Conservation (phyloP, 2,113 vertebrate genomes). For the Numida meleagris region DNA sequence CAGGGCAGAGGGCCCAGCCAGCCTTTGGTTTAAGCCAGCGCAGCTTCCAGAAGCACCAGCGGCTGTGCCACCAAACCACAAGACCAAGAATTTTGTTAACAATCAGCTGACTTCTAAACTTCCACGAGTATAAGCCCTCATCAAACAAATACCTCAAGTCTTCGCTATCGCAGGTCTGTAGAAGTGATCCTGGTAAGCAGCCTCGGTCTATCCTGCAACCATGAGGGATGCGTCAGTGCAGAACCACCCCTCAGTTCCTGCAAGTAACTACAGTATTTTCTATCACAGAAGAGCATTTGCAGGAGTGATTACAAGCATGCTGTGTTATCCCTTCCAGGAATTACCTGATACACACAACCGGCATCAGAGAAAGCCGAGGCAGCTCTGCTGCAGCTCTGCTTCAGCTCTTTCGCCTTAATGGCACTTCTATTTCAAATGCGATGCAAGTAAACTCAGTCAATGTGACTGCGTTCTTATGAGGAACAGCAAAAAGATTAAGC, state of each 20-base stretch:
- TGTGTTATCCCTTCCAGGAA: neutral
- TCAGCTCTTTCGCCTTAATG: neutral
- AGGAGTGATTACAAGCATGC: accelerated
- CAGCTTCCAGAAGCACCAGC: neutral
- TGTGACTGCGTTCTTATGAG: neutral
- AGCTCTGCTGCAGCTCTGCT: neutral
- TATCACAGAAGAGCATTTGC: neutral
- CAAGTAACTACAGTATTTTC: neutral
- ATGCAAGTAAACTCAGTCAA: neutral
- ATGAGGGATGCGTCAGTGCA: neutral
- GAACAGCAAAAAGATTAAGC: neutral
- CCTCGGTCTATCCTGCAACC: neutral
- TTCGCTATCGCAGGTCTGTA: neutral
- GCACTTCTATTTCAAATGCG: neutral
- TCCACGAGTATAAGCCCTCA: neutral
- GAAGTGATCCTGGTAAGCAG: neutral
- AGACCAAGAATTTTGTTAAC: neutral
- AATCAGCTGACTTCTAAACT: neutral
- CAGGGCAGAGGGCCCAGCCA: neutral
- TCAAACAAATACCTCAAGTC: neutral
- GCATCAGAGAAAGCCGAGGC: neutral
- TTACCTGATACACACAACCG: neutral
- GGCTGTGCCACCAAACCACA: neutral
- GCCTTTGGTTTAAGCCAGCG: neutral
- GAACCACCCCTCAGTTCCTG: neutral